Conservation (phyloP, 1,140 invertebrate genomes). For the Hyles vespertilio region DNA sequence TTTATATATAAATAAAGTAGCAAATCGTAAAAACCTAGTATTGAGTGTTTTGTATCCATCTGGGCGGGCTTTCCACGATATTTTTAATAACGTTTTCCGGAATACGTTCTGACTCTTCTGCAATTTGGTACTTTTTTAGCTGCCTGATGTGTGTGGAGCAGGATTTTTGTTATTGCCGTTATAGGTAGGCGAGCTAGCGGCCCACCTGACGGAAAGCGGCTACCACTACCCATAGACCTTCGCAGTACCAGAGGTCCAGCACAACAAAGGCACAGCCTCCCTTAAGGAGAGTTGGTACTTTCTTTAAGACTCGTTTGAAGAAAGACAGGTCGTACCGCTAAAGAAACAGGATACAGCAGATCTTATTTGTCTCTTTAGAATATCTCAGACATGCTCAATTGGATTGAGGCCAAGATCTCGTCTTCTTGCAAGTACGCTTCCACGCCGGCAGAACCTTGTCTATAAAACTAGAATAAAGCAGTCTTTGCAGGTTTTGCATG, state of each 20-base stretch:
- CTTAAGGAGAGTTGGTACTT: too few relatives aligned
- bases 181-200: too few relatives aligned
- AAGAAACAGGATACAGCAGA: slow-evolving; percentile 7
- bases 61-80: slow-evolving; percentile 3
- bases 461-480: slow-evolving; percentile 14
- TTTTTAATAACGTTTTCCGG: slow-evolving; percentile 4
- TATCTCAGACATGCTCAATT: slow-evolving; percentile 59
- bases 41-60: background rate
- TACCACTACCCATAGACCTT: too few relatives aligned
- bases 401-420: slow-evolving; percentile 53
- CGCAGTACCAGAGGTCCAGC: too few relatives aligned
- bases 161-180: too few relatives aligned
- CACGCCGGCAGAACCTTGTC: slow-evolving; percentile 9
- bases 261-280: too few relatives aligned
- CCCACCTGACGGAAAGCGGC: too few relatives aligned
- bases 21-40: too few relatives aligned
- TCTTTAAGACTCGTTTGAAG: too few relatives aligned
- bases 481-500: slow-evolving; percentile 12
- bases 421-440: slow-evolving; percentile 17
- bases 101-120: slow-evolving; percentile 4
- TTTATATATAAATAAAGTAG: too few relatives aligned
- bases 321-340: too few relatives aligned
- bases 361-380: slow-evolving; percentile 23
- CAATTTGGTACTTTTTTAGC: slow-evolving; percentile 6
- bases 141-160: slow-evolving; percentile 9